Base-by-base conservation (phyloP, 1,140 invertebrate species). In the Mizuhopecten yessoensis region DNA sequence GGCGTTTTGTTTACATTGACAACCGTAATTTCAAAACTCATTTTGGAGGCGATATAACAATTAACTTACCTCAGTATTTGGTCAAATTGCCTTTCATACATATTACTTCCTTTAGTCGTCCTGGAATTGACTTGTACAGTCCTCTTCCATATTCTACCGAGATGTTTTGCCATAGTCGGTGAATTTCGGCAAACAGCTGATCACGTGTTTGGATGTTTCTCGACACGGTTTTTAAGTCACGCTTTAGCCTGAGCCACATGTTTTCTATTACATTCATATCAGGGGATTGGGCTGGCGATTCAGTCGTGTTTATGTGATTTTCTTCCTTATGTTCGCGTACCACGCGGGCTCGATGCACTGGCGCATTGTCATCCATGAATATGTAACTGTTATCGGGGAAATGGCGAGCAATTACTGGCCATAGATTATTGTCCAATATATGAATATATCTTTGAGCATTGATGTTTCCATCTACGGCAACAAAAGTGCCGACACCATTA, bases 211-310 rank as follows among this genome's bases (percentile, higher is more conserved):
- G n/a, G n/a, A 10, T 20, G 45, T 17, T 49, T 49, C 10, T 23
- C 20, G 45, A 20, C 20, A 49, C 45, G 20, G 45, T 86, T 92
- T 90, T 33, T 49, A 57, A 39, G 34, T 88, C 36, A 29, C 33
- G 42, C 33, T 90, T 90, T 13, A 92, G 1, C n/a, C 88, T 45
- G n/a, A 33, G 34, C 89, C 87, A 86, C 34, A 75, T 36, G 88
- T 92, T 88, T 87, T 92, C 87, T 17, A 86, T 91, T 2, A 92
- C 33, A 88, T 92, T 92, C 9, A 87, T n/a, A n/a, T n/a, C n/a
- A n/a, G n/a, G n/a, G n/a, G n/a, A n/a, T n/a, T n/a, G n/a, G n/a
- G n/a, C n/a, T 17, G 86, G 87, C 88, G 33, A 88, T 17, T 88
- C 34, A 45, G 42, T 90, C 0, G 11, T 9, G 29, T 45, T 75